Evolutionary conservation across 2,888 invertebrate species (phyloP).

Genomic region (Selenia dentaria): DNA sequence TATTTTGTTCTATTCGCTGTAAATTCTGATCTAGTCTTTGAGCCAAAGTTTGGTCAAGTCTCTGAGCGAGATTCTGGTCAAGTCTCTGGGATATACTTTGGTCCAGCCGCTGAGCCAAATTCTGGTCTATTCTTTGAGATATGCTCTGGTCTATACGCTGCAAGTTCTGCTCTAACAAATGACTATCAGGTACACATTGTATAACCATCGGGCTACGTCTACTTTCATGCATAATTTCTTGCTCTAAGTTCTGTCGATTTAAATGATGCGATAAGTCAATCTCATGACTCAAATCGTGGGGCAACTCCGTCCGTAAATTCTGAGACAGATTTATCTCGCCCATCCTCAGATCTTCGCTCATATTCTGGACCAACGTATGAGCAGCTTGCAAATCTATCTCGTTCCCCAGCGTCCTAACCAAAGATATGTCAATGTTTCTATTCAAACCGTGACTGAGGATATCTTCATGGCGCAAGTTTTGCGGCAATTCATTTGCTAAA

Average conservation of each 20-base stretch:
- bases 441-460: constrained; percentile 56
- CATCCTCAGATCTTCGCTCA: constrained; percentile 56
- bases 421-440: constrained; percentile 50
- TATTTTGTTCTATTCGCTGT: constrained; percentile 23
- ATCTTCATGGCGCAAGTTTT: constrained; percentile 22
- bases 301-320: constrained; percentile 46
- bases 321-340: constrained; percentile 46
- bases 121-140: constrained; percentile 27
- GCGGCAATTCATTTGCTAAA: constrained; percentile 36
- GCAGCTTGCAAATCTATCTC: constrained; percentile 49
- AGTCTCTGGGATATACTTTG: constrained; percentile 20
- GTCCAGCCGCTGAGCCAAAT: constrained; percentile 22
- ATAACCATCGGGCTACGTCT: constrained; percentile 43
- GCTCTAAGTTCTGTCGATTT: constrained; percentile 53
- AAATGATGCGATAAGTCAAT: constrained; percentile 60
- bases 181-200: constrained; percentile 26
- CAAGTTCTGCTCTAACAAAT: constrained; percentile 21
- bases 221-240: constrained; percentile 46
- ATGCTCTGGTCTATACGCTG: constrained; percentile 5
- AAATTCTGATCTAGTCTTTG: constrained; percentile 26
- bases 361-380: constrained; percentile 51
- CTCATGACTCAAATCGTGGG: constrained; percentile 57
- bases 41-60: constrained; percentile 41
- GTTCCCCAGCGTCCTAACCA: constrained; percentile 37
- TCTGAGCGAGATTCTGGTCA: constrained; percentile 20